Percentiles rank a stretch among this genome's conserved stretches.
Conservation (phyloP, 2,888 invertebrate genomes). For the Netelia virgata region DNA sequence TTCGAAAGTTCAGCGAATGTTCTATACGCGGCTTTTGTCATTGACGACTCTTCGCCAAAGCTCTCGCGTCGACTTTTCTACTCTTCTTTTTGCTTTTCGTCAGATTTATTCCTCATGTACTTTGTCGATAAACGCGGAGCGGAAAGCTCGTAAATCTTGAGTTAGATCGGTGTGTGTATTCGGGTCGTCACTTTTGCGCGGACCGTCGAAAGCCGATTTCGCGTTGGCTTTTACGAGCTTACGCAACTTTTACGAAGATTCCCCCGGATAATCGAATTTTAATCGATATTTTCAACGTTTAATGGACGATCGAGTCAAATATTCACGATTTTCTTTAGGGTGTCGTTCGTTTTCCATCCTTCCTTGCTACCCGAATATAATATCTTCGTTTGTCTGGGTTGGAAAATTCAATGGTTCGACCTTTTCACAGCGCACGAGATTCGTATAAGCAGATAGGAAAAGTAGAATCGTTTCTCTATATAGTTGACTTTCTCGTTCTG, state of each 20-base stretch:
- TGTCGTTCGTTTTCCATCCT: neutral
- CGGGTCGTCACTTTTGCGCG: constrained; percentile 14
- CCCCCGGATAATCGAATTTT: constrained; percentile 14
- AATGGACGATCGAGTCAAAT: constrained; percentile 9
- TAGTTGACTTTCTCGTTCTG: too few species aligned
- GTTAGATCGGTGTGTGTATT: neutral
- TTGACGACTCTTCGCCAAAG: neutral
- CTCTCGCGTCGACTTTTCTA: constrained; percentile 8
- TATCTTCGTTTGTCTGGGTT: neutral
- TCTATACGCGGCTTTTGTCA: neutral
- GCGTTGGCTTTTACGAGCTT: constrained; percentile 15
- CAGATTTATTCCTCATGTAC: neutral
- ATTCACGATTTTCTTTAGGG: neutral
- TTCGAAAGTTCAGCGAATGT: neutral
- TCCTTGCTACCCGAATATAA: neutral
- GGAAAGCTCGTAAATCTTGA: constrained; percentile 34
- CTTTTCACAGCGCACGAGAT: too few species aligned
- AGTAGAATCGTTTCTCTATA: too few species aligned
- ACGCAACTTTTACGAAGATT: constrained; percentile 26
- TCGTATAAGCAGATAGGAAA: too few species aligned
- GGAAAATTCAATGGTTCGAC: too few species aligned
- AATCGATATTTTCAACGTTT: constrained; percentile 49
- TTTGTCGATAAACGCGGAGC: constrained; percentile 22
- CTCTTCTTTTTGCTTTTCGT: neutral
- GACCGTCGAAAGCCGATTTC: constrained; percentile 45